phyloP scores from a whole-genome alignment of 2,888 invertebrate genomes.

The Calameuta idolon region DNA sequence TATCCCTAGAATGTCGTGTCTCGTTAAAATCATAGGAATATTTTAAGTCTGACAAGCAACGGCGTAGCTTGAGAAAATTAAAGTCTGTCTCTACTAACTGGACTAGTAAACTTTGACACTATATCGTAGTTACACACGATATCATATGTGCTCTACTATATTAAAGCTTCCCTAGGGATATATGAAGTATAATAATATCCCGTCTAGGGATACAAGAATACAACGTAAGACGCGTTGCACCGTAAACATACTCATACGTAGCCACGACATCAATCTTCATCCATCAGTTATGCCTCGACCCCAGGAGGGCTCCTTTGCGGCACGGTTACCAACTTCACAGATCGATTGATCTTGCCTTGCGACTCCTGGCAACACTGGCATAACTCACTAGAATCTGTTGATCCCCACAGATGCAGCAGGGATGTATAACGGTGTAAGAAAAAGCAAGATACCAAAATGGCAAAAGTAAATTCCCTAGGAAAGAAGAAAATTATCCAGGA shows the following conservation, averaged over 20 bases:
- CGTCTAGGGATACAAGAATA: neutral
- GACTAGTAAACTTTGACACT: neutral
- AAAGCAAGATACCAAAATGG: neutral
- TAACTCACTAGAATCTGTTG: neutral
- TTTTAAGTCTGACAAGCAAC: neutral
- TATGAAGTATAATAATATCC: neutral
- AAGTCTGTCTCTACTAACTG: neutral
- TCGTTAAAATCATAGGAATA: neutral
- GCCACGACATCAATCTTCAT: conserved; percentile 60
- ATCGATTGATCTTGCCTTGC: conserved; percentile 34
- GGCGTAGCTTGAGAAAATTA: neutral
- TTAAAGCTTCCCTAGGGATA: neutral
- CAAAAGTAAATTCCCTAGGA: neutral
- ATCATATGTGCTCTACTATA: neutral
- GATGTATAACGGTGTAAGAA: neutral
- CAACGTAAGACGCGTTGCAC: conserved; percentile 5
- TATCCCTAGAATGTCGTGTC: neutral
- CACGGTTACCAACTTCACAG: conserved; percentile 35
- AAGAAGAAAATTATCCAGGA: neutral
- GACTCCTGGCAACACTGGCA: conserved; percentile 17
- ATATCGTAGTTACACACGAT: neutral
- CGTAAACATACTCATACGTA: neutral
- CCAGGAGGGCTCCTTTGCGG: conserved; percentile 33
- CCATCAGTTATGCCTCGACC: conserved; percentile 49
- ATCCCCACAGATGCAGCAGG: neutral